Evolutionary conservation across 2,888 invertebrate genomes (phyloP), one percentile per base, ranked within the genome.

Genomic region (Tipula confusa): DNA sequence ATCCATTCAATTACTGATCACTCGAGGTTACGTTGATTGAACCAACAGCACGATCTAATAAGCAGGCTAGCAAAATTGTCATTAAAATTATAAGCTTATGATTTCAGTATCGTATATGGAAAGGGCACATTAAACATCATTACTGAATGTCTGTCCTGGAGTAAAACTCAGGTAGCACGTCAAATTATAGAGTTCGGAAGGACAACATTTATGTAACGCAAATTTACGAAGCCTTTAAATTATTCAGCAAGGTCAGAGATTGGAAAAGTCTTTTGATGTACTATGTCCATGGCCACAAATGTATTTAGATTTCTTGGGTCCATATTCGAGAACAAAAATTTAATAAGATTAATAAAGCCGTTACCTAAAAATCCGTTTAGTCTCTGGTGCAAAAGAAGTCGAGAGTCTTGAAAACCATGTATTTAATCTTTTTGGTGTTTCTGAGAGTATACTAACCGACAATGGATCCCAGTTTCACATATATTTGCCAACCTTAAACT

Each of bases 51-150:
- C 18, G 84, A 84, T 29, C 24, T 64, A 15, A 13, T 29, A n/a
- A 82, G 81, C 1, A 28, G 82, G 13, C 79, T 84, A 18, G 82
- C 84, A 29, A 24, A 80, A 9, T 84, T 83, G 84, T 82, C 18
- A 38, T 31, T 31, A 24, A 83, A 64, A 13, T 9, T 64, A 9
- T 24, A 64, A 18, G 64, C 9, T 0, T 64, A 24, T 7, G 64
- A 64, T 29, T 84, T 84, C 11, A 3, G 79, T 0, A 84, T 84
- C 1, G 82, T 79, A 79, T 79, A 84, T 79, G 24, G 84, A 28
- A 84, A 82, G 29, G 80, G 83, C n/a, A 29, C 82, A 11, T 15
- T 36, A 13, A 84, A 84, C 31, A 36, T 82, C n/a, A 82, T 84
- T 15, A 83, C 83, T 2, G 84, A 84, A 29, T 79, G 79, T 9